Conservation (phyloP, 2,113 vertebrate species). For the Oreochromis niloticus region DNA sequence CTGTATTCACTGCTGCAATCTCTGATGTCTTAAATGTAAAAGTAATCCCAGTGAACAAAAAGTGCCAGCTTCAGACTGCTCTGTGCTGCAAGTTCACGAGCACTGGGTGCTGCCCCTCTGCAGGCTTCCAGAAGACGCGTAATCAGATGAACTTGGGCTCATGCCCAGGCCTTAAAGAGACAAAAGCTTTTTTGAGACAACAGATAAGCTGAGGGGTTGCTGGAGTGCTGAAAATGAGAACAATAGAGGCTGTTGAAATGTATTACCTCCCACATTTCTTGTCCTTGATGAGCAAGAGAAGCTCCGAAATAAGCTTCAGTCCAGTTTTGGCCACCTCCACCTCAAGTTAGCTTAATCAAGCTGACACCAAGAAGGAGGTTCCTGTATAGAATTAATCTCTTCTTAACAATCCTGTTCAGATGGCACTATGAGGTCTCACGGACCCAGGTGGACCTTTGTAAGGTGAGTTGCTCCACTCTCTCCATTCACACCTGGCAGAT, state of each 20-base stretch:
- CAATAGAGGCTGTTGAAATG: background rate
- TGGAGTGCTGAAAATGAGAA: background rate
- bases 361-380: background rate
- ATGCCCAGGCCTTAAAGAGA: background rate
- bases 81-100: too few species aligned
- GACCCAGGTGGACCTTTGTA: background rate
- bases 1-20: background rate
- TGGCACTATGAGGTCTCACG: background rate
- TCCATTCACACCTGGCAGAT: constrained; percentile 77
- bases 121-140: background rate
- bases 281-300: background rate
- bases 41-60: background rate
- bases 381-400: background rate
- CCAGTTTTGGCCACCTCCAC: background rate
- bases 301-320: background rate
- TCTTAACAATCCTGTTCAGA: background rate
- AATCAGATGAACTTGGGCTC: background rate
- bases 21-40: background rate
- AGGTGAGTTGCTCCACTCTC: background rate
- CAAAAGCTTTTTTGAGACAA: background rate
- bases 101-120: background rate
- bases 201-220: background rate
- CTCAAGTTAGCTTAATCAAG: background rate
- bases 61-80: background rate
- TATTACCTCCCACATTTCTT: background rate